Percentiles rank a stretch among this genome's conserved stretches.
Evolutionary conservation across 1,140 invertebrate species (phyloP).

Genomic region (Hyphantria cunea): DNA sequence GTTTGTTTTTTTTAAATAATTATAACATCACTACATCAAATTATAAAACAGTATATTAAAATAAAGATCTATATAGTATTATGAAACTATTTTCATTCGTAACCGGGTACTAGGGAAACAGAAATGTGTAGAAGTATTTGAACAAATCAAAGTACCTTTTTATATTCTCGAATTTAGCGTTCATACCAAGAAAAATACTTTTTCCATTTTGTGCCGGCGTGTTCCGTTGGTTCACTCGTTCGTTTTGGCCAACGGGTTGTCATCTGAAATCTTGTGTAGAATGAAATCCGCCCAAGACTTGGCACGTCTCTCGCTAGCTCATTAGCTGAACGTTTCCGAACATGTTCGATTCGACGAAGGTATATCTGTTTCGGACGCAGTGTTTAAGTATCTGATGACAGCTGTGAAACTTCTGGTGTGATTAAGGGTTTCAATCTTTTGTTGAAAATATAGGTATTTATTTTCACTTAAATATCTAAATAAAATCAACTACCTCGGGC

Average conservation of each 20-base stretch:
- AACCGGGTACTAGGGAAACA: too few relatives aligned
- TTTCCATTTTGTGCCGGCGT: slow-evolving; percentile 18
- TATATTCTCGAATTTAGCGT: slow-evolving; percentile 18
- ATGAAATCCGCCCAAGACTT: slow-evolving; percentile 27
- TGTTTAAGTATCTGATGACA: background rate
- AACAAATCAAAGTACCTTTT: slow-evolving; percentile 1
- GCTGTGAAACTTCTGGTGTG: background rate
- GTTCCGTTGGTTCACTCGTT: slow-evolving; percentile 20
- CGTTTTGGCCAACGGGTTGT: slow-evolving; percentile 30
- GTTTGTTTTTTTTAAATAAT: too few relatives aligned
- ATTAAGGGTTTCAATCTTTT: background rate
- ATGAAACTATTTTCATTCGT: too few relatives aligned
- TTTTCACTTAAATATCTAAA: too few relatives aligned
- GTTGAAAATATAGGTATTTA: too few relatives aligned
- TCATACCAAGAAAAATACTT: slow-evolving; percentile 22
- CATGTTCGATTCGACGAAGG: background rate
- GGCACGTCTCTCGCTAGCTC: slow-evolving; percentile 9
- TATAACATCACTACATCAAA: too few relatives aligned
- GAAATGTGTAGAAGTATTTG: background rate
- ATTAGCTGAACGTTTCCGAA: slow-evolving; percentile 7
- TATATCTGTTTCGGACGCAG: background rate
- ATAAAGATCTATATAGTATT: too few relatives aligned
- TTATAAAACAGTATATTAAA: too few relatives aligned
- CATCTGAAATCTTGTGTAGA: background rate
- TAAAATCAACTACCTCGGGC: too few relatives aligned